Evolutionary conservation across 2,888 invertebrate species (phyloP).

Genomic region (Candidula unifasciata): DNA sequence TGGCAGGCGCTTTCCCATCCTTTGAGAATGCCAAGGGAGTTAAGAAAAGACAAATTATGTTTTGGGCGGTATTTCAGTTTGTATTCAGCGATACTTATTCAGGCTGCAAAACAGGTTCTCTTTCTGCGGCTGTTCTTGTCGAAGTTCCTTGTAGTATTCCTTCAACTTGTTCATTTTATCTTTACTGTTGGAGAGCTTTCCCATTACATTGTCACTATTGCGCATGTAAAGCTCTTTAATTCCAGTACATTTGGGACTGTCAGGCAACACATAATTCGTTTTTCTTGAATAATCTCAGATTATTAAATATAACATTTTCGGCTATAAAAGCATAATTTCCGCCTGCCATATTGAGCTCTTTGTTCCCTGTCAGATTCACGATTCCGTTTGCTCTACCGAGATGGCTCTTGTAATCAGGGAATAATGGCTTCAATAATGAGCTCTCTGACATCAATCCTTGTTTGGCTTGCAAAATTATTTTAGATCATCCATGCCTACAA

Average conservation of each 20-base stretch:
- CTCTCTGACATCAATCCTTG: neutral
- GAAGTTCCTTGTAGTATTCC: too few relatives aligned
- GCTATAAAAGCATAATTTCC: neutral
- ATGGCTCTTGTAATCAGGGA: conserved; percentile 4
- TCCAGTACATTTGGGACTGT: neutral
- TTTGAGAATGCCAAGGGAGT: too few relatives aligned
- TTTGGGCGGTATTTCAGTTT: too few relatives aligned
- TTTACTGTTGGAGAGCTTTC: too few relatives aligned
- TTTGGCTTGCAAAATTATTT: neutral
- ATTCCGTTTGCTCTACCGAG: neutral
- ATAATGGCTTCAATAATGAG: conserved; percentile 1
- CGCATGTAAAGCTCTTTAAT: neutral
- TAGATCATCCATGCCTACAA: neutral
- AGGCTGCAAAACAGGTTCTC: too few relatives aligned
- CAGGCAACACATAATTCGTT: neutral
- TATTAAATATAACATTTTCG: neutral
- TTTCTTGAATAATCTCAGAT: neutral
- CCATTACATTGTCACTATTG: too few relatives aligned
- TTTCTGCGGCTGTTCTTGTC: too few relatives aligned
- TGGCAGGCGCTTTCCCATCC: too few relatives aligned
- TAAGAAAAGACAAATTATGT: too few relatives aligned
- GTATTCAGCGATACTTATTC: too few relatives aligned
- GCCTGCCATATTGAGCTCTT: neutral
- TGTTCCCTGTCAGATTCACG: neutral
- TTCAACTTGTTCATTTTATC: too few relatives aligned